A percentile compares a stretch with the other conserved stretches of the same genome.
Evolutionary conservation across 2,888 invertebrate species (phyloP).

Genomic region (Nymphalis c-album): DNA sequence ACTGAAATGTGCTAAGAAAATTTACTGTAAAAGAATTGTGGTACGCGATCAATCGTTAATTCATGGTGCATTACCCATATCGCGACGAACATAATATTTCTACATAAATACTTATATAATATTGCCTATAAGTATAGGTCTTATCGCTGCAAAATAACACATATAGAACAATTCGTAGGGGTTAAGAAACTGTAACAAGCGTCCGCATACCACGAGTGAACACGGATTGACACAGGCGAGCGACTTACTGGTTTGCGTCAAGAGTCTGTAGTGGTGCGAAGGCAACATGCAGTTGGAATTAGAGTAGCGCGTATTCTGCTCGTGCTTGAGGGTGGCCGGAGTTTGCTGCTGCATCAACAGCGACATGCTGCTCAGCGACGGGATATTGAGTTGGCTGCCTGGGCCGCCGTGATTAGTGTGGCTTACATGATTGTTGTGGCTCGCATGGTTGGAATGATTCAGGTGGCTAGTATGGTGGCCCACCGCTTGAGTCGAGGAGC

Average conservation of each 20-base stretch:
- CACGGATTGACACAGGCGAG: background rate
- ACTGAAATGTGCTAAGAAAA: conserved; percentile 70
- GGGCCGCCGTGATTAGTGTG: conserved; percentile 36
- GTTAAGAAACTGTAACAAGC: conserved; percentile 11
- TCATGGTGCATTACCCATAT: conserved; percentile 36
- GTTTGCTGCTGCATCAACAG: conserved; percentile 45
- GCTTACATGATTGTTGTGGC: conserved; percentile 35
- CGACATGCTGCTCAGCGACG: conserved; percentile 38
- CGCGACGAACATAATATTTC: conserved; percentile 33
- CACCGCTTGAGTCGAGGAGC: conserved; percentile 53
- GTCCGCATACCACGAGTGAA: conserved; percentile 5
- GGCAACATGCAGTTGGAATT: conserved; percentile 64
- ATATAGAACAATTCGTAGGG: conserved; percentile 38
- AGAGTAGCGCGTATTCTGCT: conserved; percentile 61
- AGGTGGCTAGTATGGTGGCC: conserved; percentile 62
- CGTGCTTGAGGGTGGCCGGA: conserved; percentile 58
- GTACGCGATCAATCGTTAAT: conserved; percentile 31
- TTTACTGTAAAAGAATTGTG: conserved; percentile 27
- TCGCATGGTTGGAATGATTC: conserved; percentile 50
- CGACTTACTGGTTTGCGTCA: conserved; percentile 71
- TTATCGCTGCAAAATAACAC: conserved; percentile 45
- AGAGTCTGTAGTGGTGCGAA: conserved; percentile 65
- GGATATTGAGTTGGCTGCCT: conserved; percentile 34
- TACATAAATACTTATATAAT: conserved; percentile 32
- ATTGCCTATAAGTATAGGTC: conserved; percentile 22